Evolutionary conservation across 2,797 vertebrate genomes (phyloP).

Genomic region (Hippocampus kuda): DNA sequence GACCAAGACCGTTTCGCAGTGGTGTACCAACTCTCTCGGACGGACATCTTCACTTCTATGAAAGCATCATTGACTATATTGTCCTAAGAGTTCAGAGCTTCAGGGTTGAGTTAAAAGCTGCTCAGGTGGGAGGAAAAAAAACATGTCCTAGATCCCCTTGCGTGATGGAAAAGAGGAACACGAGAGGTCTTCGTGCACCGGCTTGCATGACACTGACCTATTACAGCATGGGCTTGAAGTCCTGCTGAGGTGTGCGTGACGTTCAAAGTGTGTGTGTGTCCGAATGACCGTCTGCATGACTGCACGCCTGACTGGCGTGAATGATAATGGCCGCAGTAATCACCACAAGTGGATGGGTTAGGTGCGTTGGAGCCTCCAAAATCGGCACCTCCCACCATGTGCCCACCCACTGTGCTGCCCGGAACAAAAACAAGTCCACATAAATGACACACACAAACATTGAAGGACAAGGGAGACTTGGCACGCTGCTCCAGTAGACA

Average conservation of each 20-base stretch:
- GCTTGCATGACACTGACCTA: constrained; percentile 23
- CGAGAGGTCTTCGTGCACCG: constrained; percentile 9
- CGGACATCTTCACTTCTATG: constrained; percentile 4
- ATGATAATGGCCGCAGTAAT: constrained; percentile 53
- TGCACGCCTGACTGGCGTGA: constrained; percentile 48
- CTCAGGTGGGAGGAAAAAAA: constrained; percentile 3
- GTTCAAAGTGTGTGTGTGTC: constrained; percentile 18
- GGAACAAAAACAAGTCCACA: constrained; percentile 40
- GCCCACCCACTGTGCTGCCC: constrained; percentile 16
- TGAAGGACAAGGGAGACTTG: constrained; percentile 8
- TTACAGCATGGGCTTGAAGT: constrained; percentile 27
- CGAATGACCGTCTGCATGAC: constrained; percentile 45
- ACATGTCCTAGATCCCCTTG: constrained; percentile 16
- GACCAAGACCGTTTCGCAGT: neutral
- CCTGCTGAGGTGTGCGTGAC: constrained; percentile 29
- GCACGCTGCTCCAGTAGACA: constrained; percentile 16
- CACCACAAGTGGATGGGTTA: constrained; percentile 11
- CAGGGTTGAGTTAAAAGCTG: constrained; percentile 6
- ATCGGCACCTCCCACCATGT: constrained; percentile 30
- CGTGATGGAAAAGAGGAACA: constrained; percentile 15
- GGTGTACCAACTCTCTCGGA: neutral
- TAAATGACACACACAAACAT: constrained; percentile 9
- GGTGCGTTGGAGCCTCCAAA: constrained; percentile 24
- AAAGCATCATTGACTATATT: constrained; percentile 5
- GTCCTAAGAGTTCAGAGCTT: neutral